Evolutionary conservation across 2,113 vertebrate species (phyloP).

Genomic region (Romanogobio albipinnatus): DNA sequence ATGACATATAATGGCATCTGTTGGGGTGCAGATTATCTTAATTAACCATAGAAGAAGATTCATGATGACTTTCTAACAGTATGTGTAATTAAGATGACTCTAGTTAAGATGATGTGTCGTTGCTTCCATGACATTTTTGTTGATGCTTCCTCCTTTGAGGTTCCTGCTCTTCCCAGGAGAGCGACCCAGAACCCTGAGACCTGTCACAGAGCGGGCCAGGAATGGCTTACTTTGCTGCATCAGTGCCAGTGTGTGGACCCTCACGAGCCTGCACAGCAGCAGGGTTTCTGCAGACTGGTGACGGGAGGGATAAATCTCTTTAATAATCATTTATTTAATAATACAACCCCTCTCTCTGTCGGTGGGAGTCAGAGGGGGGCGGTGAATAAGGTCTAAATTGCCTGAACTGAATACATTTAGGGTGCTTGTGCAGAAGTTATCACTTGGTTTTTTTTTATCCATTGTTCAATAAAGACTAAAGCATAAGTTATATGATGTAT

Average conservation of each 20-base stretch:
- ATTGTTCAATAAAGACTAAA: too few relatives aligned
- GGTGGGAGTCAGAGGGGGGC: constrained; percentile 21
- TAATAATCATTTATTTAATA: neutral
- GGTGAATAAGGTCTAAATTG: constrained; percentile 12
- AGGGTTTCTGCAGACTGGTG: constrained; percentile 24
- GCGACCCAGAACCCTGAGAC: constrained; percentile 1
- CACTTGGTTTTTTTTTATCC: too few relatives aligned
- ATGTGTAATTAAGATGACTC: constrained; percentile 46
- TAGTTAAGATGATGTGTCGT: constrained; percentile 1
- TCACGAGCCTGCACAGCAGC: neutral
- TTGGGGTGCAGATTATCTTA: neutral
- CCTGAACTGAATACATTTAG: constrained; percentile 1
- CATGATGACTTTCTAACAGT: constrained; percentile 21
- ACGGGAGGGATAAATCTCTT: constrained; percentile 30
- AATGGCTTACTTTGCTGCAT: constrained; percentile 16
- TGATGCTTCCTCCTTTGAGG: constrained; percentile 12
- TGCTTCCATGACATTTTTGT: constrained; percentile 4
- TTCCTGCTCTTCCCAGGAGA: constrained; percentile 19
- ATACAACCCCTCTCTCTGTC: neutral
- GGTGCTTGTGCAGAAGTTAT: neutral
- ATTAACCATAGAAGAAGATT: constrained; percentile 45
- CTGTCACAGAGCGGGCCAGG: constrained; percentile 21
- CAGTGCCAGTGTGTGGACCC: neutral
- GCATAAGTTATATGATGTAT: neutral
- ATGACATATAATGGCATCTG: neutral